Base-by-base conservation (phyloP, 1,140 invertebrate genomes). In the Drosophila pseudoananassae region DNA sequence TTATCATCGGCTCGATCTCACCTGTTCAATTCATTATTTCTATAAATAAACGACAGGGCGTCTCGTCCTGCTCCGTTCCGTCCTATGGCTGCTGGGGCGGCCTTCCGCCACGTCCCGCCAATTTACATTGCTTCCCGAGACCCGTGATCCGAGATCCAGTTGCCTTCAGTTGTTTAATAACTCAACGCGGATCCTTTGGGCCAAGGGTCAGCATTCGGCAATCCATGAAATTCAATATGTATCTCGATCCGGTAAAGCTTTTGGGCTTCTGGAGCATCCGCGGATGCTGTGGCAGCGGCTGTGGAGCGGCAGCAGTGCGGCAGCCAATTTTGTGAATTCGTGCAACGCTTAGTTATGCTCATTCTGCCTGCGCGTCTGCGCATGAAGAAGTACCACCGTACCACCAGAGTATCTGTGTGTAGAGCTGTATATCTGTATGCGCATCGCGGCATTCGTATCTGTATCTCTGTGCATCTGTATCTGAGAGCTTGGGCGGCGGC, bases 21-120 rank as follows among this genome's bases (percentile, higher is more conserved):
- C 83, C 83, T 87, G 83, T 88, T 87, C 83, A 83, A 87, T 87
- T 87, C 83, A 87, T 87, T 87, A 87, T 87, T 87, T 87, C 83
- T 87, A 87, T 87, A 87, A 87, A 87, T 87, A 87, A 87, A 87
- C 75, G 83, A 87, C 83, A 82, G 79, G 45, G n/a, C 40, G 40
- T 43, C 40, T 17, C 14, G 40, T 14, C 40, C 40, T 17, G 40
- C 33, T n/a, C 6, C 38, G n/a, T 40, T 0, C 10, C 14, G 14
- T 6, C 40, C 40, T 17, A 0, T 10, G 1, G 8, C 29, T 8
- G 29, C 29, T 31, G 8, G 2, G 8, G 10, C 33, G 12, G 10
- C 33, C 10, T 36, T 36, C 31, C 31, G 31, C 31, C 31, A 31
- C 77, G 63, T 76, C 51, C 46, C 49, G 61, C 55, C 70, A 87